Percentiles rank a stretch among this genome's conserved stretches.
Conservation (phyloP, 2,888 invertebrate genomes). For the Cantharis lateralis region DNA sequence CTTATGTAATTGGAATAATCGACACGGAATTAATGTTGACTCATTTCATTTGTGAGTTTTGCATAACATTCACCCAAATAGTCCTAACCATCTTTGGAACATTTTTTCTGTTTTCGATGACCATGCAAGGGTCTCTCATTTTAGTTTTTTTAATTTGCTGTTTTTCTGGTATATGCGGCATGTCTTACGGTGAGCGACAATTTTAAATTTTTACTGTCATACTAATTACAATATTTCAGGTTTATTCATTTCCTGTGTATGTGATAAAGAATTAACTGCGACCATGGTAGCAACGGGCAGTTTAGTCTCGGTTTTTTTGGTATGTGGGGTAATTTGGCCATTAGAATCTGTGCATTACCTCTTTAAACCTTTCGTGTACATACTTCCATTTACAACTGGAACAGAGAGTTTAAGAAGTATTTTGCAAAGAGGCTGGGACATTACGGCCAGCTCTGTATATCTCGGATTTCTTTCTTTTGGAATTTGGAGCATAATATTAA, state of each 20-base stretch:
- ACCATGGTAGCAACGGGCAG: constrained; percentile 85
- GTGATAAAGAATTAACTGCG: constrained; percentile 82
- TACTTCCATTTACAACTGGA: constrained; percentile 85
- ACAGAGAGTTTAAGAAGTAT: constrained; percentile 87
- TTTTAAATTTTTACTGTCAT: not conserved
- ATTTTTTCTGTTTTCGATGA: constrained; percentile 76
- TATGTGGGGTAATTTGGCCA: constrained; percentile 94
- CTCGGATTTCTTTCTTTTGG: constrained; percentile 79
- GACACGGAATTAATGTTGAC: constrained; percentile 16
- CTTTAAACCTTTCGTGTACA: constrained; percentile 65
- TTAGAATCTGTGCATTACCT: constrained; percentile 86
- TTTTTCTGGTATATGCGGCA: constrained; percentile 88
- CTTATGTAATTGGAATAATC: not conserved
- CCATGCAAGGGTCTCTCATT: constrained; percentile 74
- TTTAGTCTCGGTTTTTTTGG: constrained; percentile 82
- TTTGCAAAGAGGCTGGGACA: constrained; percentile 81
- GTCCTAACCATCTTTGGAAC: constrained; percentile 77
- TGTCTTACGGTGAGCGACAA: constrained; percentile 76
- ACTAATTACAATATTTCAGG: constrained; percentile 63
- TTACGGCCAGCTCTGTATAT: constrained; percentile 74
- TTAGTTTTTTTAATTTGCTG: constrained; percentile 77
- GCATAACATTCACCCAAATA: constrained; percentile 43
- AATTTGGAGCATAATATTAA: constrained; percentile 79
- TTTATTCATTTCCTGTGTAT: constrained; percentile 79
- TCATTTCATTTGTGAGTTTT: not conserved